Percentiles rank a stretch among this genome's conserved stretches.
phyloP scores from a whole-genome alignment of 2,113 vertebrate species.

The Myanophis thanlyinensis region DNA sequence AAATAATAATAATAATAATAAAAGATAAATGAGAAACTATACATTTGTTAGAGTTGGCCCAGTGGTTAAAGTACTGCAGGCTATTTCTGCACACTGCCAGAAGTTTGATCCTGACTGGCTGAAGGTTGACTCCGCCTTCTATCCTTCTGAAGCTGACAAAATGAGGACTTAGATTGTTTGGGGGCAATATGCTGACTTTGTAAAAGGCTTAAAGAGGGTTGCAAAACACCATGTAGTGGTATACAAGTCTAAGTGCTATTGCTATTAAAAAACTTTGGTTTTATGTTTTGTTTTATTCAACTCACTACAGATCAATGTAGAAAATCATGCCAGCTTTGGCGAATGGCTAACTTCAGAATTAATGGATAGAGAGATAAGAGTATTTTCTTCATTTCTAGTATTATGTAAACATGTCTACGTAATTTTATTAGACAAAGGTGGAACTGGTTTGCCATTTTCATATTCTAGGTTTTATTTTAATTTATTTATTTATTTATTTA shows the following conservation, averaged over 20 bases:
- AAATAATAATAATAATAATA: too few relatives aligned
- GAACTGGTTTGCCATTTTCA: not conserved
- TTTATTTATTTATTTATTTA: too few relatives aligned
- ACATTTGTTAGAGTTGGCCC: not conserved
- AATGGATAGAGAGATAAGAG: not conserved
- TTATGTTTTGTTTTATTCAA: not conserved
- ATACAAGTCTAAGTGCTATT: not conserved
- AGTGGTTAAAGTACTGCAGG: not conserved
- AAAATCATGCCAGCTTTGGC: not conserved
- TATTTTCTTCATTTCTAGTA: not conserved
- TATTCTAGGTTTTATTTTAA: not conserved
- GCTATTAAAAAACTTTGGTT: too few relatives aligned
- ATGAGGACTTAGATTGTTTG: too few relatives aligned
- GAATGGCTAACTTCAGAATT: not conserved
- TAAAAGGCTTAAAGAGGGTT: not conserved
- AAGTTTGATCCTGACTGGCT: not conserved
- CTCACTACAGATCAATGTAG: not conserved
- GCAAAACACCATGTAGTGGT: not conserved
- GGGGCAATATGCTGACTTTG: not conserved
- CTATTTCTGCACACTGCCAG: not conserved
- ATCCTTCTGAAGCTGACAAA: not conserved
- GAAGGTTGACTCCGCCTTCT: not conserved
- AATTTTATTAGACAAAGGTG: not conserved
- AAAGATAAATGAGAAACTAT: not conserved
- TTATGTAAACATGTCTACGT: not conserved